Evolutionary conservation across 2,113 vertebrate genomes (phyloP).

Genomic region (Bostrychus sinensis): DNA sequence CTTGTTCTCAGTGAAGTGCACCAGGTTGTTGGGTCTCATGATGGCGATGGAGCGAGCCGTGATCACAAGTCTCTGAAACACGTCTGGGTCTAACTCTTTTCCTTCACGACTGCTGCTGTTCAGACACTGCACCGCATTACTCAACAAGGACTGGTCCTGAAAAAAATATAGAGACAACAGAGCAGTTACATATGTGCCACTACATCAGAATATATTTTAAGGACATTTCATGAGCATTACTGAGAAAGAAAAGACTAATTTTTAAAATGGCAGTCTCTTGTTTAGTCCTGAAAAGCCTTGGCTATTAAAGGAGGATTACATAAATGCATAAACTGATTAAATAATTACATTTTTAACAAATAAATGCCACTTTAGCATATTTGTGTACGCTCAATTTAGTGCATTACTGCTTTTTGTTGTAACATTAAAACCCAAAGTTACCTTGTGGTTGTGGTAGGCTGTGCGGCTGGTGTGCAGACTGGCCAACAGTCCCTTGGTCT

Average conservation of each 20-base stretch:
- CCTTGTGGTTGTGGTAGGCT: constrained; percentile 98
- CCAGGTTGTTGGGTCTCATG: constrained; percentile 96
- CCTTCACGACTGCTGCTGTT: constrained; percentile 88
- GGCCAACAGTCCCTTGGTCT: constrained; percentile 96
- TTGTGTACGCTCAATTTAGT: too few relatives aligned
- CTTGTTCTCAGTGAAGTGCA: constrained; percentile 95
- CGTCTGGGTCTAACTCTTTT: constrained; percentile 93
- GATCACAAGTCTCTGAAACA: constrained; percentile 97
- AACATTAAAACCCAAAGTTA: too few relatives aligned
- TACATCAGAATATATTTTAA: too few relatives aligned
- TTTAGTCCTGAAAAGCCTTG: too few relatives aligned
- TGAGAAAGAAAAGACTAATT: too few relatives aligned
- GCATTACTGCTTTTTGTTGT: too few relatives aligned
- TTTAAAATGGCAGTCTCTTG: too few relatives aligned
- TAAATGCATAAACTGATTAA: too few relatives aligned
- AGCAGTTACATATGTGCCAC: neutral
- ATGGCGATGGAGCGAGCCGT: constrained; percentile 97
- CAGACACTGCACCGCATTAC: constrained; percentile 96
- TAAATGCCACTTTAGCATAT: too few relatives aligned
- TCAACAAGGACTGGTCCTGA: constrained; percentile 95
- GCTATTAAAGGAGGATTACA: too few relatives aligned
- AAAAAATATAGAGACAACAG: neutral
- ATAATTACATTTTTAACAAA: too few relatives aligned
- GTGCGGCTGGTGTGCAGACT: constrained; percentile 96
- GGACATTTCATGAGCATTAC: too few relatives aligned